Conservation (phyloP, 1,140 invertebrate species). For the Drosophila sulfurigaster region DNA sequence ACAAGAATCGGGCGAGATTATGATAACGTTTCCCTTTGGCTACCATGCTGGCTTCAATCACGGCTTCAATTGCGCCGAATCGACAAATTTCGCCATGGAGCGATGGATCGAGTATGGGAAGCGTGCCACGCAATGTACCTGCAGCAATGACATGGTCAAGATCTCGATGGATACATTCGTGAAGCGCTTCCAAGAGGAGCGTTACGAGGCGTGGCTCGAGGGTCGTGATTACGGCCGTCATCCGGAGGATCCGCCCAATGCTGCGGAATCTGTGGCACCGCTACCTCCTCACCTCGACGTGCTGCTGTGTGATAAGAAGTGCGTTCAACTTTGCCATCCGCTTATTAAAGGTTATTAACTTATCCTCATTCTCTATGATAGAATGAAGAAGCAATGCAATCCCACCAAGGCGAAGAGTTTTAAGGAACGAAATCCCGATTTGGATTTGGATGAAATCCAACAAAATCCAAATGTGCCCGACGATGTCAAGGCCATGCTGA, state of each 20-base stretch:
- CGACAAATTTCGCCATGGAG: constrained; percentile 98
- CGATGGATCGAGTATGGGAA: constrained; percentile 99
- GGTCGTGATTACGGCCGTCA: constrained; percentile 96
- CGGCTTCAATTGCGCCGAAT: constrained; percentile 99
- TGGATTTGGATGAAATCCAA: constrained; percentile 84
- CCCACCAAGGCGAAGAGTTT: constrained; percentile 83
- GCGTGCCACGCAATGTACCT: constrained; percentile 93
- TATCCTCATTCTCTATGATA: constrained; percentile 11
- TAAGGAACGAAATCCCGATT: constrained; percentile 84
- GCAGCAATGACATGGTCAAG: constrained; percentile 96
- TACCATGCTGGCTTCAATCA: constrained; percentile 99
- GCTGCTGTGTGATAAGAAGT: constrained; percentile 82
- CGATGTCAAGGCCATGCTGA: constrained; percentile 82
- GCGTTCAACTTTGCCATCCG: constrained; percentile 32
- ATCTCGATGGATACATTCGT: constrained; percentile 99
- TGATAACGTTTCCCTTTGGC: constrained; percentile 99
- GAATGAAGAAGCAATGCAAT: constrained; percentile 85
- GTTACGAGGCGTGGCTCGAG: constrained; percentile 88
- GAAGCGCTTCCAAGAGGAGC: constrained; percentile 96
- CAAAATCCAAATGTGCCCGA: constrained; percentile 84
- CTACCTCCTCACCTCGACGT: constrained; percentile 77
- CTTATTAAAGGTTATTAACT: not conserved
- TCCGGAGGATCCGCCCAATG: constrained; percentile 92
- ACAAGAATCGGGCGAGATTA: constrained; percentile 98
- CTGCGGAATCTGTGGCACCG: constrained; percentile 54